phyloP scores from a whole-genome alignment of 2,888 invertebrate genomes.

The Lasioglossum villosulum region DNA sequence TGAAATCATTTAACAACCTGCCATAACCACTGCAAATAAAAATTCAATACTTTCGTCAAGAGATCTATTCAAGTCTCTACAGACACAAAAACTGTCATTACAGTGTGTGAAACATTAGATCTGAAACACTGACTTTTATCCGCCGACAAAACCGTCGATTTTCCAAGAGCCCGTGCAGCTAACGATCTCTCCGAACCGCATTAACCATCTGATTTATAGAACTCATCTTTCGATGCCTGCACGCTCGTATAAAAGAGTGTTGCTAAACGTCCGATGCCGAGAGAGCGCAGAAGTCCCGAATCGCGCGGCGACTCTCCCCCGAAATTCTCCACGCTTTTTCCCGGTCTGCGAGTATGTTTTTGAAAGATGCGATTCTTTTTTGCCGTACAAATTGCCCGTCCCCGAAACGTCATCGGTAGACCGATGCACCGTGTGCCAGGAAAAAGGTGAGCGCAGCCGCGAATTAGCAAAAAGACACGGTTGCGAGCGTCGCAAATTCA shows the following conservation, averaged over 20 bases:
- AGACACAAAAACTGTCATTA: background rate
- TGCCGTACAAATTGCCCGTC: conserved; percentile 64
- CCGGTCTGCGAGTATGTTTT: conserved; percentile 78
- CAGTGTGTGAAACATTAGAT: background rate
- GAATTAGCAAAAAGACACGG: conserved; percentile 60
- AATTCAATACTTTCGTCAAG: background rate
- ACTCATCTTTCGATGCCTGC: conserved; percentile 68
- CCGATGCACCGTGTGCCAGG: background rate
- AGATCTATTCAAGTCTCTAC: background rate
- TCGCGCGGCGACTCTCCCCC: conserved; percentile 42
- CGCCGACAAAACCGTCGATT: background rate
- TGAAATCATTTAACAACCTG: too few relatives aligned
- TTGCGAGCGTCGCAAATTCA: conserved; percentile 5
- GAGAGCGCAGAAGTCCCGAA: background rate
- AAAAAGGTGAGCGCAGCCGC: conserved; percentile 36
- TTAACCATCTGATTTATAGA: conserved; percentile 77
- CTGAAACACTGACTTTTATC: background rate
- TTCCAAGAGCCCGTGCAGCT: background rate
- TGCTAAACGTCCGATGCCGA: conserved; percentile 55
- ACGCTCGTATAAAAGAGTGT: conserved; percentile 23
- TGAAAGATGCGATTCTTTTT: conserved; percentile 80
- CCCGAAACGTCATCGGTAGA: conserved; percentile 57
- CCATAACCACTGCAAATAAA: background rate
- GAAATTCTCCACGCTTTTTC: conserved; percentile 77
- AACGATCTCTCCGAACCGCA: conserved; percentile 26